Conservation (phyloP, 2,888 invertebrate species). For the Tromatobia lineatoria region DNA sequence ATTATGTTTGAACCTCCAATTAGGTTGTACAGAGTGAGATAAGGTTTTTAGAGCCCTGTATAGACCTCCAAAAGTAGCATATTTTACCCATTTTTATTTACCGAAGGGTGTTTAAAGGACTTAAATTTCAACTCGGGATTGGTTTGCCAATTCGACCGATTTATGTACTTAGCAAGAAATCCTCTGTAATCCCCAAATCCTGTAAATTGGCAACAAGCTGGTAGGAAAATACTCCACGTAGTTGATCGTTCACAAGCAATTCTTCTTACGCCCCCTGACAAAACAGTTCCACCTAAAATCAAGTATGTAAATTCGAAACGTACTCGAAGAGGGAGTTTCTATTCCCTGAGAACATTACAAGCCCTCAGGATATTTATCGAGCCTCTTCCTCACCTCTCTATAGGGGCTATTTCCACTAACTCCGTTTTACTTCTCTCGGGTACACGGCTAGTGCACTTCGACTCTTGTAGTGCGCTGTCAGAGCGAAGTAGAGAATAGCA, state of each 20-base stretch:
- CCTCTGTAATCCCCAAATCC: neutral
- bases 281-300: neutral
- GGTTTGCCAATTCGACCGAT: too few species aligned
- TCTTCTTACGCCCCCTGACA: neutral
- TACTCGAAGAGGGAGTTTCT: neutral
- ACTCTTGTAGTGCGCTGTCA: constrained; percentile 7
- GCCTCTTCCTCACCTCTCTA: constrained; percentile 21
- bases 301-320: constrained; percentile 3
- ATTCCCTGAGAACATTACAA: neutral
- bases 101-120: too few species aligned
- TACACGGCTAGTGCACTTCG: constrained; percentile 3
- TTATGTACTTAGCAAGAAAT: neutral
- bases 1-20: too few species aligned
- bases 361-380: constrained; percentile 51
- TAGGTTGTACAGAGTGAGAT: too few species aligned
- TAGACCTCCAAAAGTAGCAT: too few species aligned
- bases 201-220: neutral
- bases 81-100: too few species aligned
- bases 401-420: constrained; percentile 31
- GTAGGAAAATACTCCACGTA: neutral
- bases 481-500: constrained; percentile 35
- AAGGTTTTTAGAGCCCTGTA: too few species aligned
- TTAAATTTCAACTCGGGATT: too few species aligned
- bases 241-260: neutral
- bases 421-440: neutral